Conservation (phyloP, 2,113 vertebrate species). For the Balaeniceps rex region DNA sequence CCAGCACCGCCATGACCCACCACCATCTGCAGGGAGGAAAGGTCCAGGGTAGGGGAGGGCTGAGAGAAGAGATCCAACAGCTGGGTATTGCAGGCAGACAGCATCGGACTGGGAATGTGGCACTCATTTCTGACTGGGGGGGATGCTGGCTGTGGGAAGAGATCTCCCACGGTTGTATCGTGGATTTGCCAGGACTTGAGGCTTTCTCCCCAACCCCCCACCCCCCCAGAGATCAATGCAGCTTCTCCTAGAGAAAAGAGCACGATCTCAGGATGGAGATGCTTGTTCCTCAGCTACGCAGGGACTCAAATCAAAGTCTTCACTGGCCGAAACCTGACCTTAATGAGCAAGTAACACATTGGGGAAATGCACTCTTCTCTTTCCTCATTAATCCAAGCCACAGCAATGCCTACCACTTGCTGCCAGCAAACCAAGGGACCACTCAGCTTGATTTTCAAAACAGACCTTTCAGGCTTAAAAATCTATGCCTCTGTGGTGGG, state of each 20-base stretch:
- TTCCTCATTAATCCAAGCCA: not conserved
- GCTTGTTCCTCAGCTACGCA: not conserved
- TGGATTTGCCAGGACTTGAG: not conserved
- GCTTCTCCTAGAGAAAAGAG: not conserved
- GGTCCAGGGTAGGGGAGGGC: too few relatives aligned
- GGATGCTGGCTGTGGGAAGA: not conserved
- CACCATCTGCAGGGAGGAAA: not conserved
- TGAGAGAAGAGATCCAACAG: not conserved
- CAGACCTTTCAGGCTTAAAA: not conserved
- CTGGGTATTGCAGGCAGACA: not conserved
- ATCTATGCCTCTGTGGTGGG: not conserved
- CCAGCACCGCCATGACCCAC: not conserved
- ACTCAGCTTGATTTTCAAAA: not conserved
- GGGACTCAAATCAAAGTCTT: not conserved
- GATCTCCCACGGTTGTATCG: fast-evolving
- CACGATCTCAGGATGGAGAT: not conserved
- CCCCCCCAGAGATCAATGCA: not conserved
- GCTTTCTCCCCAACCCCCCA: too few relatives aligned
- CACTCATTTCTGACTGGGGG: not conserved
- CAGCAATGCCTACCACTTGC: not conserved
- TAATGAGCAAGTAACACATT: not conserved
- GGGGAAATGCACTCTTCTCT: not conserved
- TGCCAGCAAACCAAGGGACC: not conserved
- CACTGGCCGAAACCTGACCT: not conserved
- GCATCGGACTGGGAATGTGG: fast-evolving